These are phyloP conservation scores for Engraulis encrasicolus DNA, from an alignment of 2,113 vertebrate genomes.

Conservation along the genomic window DNA sequence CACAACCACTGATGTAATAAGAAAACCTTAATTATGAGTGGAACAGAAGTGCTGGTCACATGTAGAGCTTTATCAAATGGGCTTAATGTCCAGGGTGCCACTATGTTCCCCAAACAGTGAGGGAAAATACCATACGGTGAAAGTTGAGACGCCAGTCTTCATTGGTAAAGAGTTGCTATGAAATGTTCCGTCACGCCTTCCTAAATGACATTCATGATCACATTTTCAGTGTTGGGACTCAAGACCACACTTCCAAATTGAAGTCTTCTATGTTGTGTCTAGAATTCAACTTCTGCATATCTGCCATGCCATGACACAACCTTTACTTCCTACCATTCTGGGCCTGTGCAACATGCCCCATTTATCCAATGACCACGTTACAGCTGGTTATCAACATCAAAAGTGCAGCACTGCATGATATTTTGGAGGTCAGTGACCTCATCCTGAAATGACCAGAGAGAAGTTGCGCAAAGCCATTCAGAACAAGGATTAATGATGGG, in stretches of 20 bases:
- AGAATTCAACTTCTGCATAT: neutral
- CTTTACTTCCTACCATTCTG: too few species aligned
- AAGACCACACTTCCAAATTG: neutral
- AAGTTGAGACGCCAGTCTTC: neutral
- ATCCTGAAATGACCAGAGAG: neutral
- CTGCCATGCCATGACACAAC: neutral
- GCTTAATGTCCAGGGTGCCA: too few species aligned
- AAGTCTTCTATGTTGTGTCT: neutral
- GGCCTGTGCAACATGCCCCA: neutral
- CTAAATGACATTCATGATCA: neutral
- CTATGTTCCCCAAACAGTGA: too few species aligned
- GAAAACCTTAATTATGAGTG: too few species aligned
- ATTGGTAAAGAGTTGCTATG: neutral
- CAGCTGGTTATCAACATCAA: neutral
- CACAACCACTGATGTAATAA: too few species aligned
- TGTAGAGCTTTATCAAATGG: too few species aligned
- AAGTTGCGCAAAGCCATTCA: neutral
- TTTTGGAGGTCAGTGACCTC: neutral
- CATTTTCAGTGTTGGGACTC: neutral
- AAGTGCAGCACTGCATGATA: constrained; percentile 4
- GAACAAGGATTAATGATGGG: neutral
- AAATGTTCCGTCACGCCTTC: neutral
- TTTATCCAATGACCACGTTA: neutral
- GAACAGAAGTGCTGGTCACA: too few species aligned
- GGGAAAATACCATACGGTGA: too few species aligned